phyloP scores from a whole-genome alignment of 1,140 invertebrate species.

The Callitettix versicolor region DNA sequence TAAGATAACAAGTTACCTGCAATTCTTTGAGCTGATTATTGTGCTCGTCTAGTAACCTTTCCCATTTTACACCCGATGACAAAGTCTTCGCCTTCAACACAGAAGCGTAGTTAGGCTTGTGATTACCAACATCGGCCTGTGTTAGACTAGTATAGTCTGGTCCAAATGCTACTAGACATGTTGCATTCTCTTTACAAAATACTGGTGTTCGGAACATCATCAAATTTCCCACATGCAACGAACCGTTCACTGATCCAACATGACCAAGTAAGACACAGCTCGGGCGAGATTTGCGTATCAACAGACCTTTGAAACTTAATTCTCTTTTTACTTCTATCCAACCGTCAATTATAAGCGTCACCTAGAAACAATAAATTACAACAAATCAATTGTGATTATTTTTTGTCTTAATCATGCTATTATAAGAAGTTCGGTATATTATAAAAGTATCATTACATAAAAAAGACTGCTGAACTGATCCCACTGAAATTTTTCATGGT shows the following conservation, averaged over 20 bases:
- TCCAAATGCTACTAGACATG: slow-evolving; percentile 37
- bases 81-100: slow-evolving; percentile 35
- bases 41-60: slow-evolving; percentile 32
- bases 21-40: slow-evolving; percentile 26
- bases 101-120: slow-evolving; percentile 36
- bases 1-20: too few relatives aligned
- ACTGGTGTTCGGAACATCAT: slow-evolving; percentile 41
- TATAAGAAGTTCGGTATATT: too few relatives aligned
- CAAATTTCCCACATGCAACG: slow-evolving; percentile 41
- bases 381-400: background rate
- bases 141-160: slow-evolving; percentile 41
- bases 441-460: too few relatives aligned
- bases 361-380: slow-evolving; percentile 29
- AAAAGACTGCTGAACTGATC: too few relatives aligned
- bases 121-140: slow-evolving; percentile 36
- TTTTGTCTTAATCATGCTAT: too few relatives aligned
- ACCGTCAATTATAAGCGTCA: slow-evolving; percentile 41
- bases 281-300: slow-evolving; percentile 37
- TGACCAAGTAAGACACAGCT: slow-evolving; percentile 41
- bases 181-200: slow-evolving; percentile 34
- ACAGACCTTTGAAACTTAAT: slow-evolving; percentile 37
- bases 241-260: slow-evolving; percentile 27
- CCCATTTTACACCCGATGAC: slow-evolving; percentile 34
- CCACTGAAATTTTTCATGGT: too few relatives aligned
- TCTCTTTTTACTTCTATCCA: slow-evolving; percentile 37